phyloP scores from a whole-genome alignment of 2,888 invertebrate genomes.

The Entomobrya proxima region DNA sequence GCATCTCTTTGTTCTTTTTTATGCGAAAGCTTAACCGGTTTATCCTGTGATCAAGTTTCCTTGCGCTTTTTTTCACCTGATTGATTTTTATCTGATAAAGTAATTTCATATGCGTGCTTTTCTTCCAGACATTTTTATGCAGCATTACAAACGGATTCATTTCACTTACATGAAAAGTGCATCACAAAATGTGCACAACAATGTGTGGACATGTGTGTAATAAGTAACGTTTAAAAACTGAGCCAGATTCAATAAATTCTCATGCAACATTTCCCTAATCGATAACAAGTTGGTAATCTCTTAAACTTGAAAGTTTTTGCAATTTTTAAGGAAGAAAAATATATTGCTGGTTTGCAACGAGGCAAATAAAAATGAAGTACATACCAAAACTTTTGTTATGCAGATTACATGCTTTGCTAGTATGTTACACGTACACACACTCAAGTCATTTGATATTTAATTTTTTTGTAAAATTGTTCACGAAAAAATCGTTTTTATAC shows the following conservation, averaged over 20 bases:
- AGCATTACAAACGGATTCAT: not conserved
- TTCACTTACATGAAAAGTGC: slow-evolving; percentile 1
- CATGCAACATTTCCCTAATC: too few relatives aligned
- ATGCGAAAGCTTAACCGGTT: not conserved
- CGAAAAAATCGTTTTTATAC: slow-evolving; percentile 7
- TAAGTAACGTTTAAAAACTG: not conserved
- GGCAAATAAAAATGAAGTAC: too few relatives aligned
- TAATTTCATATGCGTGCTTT: not conserved
- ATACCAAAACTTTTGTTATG: too few relatives aligned
- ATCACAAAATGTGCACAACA: too few relatives aligned
- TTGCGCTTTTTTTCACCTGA: not conserved
- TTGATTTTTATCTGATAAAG: not conserved
- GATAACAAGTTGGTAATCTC: too few relatives aligned
- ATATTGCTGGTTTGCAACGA: too few relatives aligned
- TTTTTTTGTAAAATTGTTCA: not conserved
- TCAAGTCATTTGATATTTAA: not conserved
- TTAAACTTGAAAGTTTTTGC: too few relatives aligned
- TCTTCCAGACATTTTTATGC: not conserved
- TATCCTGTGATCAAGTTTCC: not conserved
- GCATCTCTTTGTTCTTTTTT: not conserved
- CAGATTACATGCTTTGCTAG: not conserved
- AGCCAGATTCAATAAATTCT: too few relatives aligned
- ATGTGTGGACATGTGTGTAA: too few relatives aligned
- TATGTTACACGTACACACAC: not conserved
- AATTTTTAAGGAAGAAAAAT: too few relatives aligned